Base-by-base conservation (phyloP, 2,113 vertebrate genomes). In the Sorex araneus region DNA sequence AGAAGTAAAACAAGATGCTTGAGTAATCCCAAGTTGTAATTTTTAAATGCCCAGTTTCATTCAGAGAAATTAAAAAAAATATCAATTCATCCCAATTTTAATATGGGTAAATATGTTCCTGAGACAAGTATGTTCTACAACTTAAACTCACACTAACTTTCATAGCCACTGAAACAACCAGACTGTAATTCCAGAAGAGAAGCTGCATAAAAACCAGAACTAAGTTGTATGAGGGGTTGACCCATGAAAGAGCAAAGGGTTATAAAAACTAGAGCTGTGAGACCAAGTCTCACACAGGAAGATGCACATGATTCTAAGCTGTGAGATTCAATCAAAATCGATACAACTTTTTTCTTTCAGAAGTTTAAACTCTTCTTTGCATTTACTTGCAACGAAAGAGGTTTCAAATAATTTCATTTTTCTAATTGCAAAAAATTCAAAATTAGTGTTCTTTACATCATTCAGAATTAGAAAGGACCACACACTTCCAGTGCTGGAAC, bases 291-390 rank as follows among this genome's bases (percentile, higher is more conserved):
- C 54, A 84, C 27, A 76, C 11, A 50, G 21, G 90, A 64, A 86
- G 63, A 40, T 32, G 32, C 3, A 30, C 9, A 50, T 50, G 18
- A 73, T 34, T 28, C 81, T 76, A 71, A 74, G n/a, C 4, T 86
- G 32, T 23, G 50, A 50, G 47, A 13, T 50, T 50, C 13, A 13
- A 4, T 87, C 13, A 69, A 57, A 84, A 80, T 28, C 16, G 69
- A 84, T 63, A 19, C 84, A 94, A 75, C 23, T 71, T 71, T 21
- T 60, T 74, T 69, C 70, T 40, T 40, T 40, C 40, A 40, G 7
- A 95, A 69, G 64, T 50, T 83, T 25, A 91, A 91, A 90, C 36
- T 84, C 67, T 85, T 34, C 63, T 86, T 85, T 94, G n/a, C 25
- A 80, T 76, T 13, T 50, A 64, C 43, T 78, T 77, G 63, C 1